phyloP scores from a whole-genome alignment of 2,113 vertebrate genomes.

The Perca flavescens region DNA sequence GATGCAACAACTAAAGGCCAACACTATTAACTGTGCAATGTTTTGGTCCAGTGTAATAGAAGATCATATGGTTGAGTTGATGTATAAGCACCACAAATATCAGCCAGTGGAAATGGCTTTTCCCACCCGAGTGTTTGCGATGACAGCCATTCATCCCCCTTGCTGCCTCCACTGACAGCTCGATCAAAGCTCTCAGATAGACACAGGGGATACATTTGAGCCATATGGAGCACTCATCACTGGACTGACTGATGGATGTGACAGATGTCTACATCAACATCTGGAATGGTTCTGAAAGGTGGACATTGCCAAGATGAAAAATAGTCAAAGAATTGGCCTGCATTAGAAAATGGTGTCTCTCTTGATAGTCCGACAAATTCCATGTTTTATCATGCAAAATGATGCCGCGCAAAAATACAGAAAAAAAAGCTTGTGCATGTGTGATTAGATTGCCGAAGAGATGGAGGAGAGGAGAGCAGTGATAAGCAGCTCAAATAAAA shows the following conservation, averaged over 20 bases:
- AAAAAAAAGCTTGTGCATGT: neutral
- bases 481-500: neutral
- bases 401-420: neutral
- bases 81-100: constrained; percentile 13
- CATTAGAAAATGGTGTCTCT: neutral
- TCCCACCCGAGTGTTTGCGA: neutral
- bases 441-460: neutral
- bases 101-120: constrained; percentile 17
- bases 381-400: neutral
- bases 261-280: neutral
- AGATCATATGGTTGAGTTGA: neutral
- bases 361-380: neutral
- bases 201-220: neutral
- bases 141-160: constrained; percentile 15
- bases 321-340: neutral
- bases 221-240: neutral
- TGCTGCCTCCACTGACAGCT: constrained; percentile 10
- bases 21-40: neutral
- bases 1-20: constrained; percentile 1
- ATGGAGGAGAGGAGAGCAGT: neutral
- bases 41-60: neutral
- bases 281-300: neutral
- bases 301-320: neutral
- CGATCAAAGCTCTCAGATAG: neutral
- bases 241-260: constrained; percentile 3